Base-by-base conservation (phyloP, 1,140 invertebrate genomes). In the Chironomus striatipennis region DNA sequence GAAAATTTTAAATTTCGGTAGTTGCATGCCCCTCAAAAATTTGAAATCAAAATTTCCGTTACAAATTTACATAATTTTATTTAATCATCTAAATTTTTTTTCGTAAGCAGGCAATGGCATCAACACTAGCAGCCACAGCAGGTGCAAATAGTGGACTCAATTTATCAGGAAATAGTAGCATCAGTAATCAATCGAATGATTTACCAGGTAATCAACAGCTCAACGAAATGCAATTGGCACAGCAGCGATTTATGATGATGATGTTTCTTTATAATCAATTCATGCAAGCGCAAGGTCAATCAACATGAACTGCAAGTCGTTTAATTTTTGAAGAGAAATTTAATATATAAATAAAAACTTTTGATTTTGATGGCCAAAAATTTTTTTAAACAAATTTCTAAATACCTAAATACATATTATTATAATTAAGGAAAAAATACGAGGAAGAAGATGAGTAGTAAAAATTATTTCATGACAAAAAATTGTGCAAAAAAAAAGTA, bases 181-280 rank as follows among this genome's bases (percentile, higher is more conserved):
- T 6, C 17, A 70, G 7, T 21, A 70, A 20, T 70, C 65, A 70
- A 70, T 12, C 17, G 20, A 70, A 70, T 12, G 65, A 70, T 57
- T 57, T 57, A n/a, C n/a, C 47, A 2, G 7, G 47, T 4, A 70
- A 18, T 70, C 65, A 70, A 20, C 65, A 70, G 10, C 65, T 70
- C n/a, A 70, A 70, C 20, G 65, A 70, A 21, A 70, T 70, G 17
- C 65, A 70, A 70, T 70, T 70, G 65, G 65, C 65, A 21, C 65
- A 70, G 6, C 65, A 70, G 18, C 17, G 65, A 1, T 70, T 70
- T 20, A 70, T 70, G 65, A 70, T 70, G 65, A 70, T 70, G 65
- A 70, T 70, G 65, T 70, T 70, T 20, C 20, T 70, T 6, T 70
- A 70, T 18, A 70, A 70, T 70, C 65, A 70, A 20, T 21, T 70